Evolutionary conservation across 2,797 vertebrate species (phyloP).

Genomic region (Florisuga fusca): DNA sequence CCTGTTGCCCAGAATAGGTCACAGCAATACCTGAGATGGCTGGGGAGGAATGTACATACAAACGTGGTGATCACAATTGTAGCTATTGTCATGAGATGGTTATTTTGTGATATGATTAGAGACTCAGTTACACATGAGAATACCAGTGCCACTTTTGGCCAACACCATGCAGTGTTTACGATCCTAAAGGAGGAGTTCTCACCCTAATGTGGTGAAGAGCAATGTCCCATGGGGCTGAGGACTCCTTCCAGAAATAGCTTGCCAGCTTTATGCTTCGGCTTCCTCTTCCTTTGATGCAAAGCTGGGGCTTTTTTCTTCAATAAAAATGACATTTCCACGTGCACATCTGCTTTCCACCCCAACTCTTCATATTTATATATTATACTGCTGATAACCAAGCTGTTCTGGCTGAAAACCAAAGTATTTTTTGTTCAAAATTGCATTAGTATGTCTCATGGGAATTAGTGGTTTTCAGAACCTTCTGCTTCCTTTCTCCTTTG

Average conservation of each 20-base stretch:
- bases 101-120: neutral
- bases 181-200: neutral
- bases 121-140: neutral
- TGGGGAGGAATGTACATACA: neutral
- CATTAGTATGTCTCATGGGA: neutral
- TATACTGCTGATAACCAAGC: neutral
- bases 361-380: neutral
- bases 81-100: neutral
- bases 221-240: neutral
- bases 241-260: neutral
- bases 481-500: neutral
- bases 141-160: neutral
- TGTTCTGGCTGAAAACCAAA: constrained; percentile 16
- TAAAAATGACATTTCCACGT: neutral
- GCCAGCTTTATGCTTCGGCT: neutral
- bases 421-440: neutral
- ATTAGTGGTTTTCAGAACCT: neutral
- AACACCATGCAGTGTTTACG: neutral
- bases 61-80: neutral
- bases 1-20: neutral
- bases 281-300: neutral
- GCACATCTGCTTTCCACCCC: constrained; percentile 8
- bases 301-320: neutral
- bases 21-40: neutral
- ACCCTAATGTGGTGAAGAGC: too few species aligned